Evolutionary conservation across 2,113 vertebrate genomes (phyloP).

Genomic region (Zosterops hypoxanthus): DNA sequence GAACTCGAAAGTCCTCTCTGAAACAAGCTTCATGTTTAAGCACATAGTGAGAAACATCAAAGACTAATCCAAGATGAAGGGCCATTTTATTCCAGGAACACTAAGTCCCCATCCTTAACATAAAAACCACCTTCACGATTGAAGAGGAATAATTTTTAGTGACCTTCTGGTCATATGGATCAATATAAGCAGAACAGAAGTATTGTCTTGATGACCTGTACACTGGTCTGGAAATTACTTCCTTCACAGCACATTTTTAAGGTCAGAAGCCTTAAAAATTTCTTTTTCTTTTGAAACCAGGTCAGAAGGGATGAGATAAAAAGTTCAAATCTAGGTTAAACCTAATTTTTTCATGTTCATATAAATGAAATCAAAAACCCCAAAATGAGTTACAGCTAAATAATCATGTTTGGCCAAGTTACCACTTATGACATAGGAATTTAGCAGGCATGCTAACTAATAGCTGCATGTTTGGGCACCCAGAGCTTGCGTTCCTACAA

Average conservation of each 20-base stretch:
- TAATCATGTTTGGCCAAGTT: slow-evolving; percentile 54
- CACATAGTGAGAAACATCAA: slow-evolving; percentile 1
- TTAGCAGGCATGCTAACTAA: slow-evolving; percentile 72
- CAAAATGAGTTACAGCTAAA: slow-evolving; percentile 68
- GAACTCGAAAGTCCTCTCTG: background rate
- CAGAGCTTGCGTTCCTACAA: slow-evolving; percentile 51
- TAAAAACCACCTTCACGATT: background rate
- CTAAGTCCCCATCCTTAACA: background rate
- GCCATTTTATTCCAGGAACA: background rate
- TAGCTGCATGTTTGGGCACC: slow-evolving; percentile 75
- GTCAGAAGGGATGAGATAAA: background rate
- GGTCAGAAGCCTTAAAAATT: background rate
- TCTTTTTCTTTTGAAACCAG: background rate
- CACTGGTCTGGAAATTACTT: background rate
- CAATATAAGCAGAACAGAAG: background rate
- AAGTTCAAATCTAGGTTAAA: slow-evolving; percentile 27
- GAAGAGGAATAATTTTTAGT: background rate
- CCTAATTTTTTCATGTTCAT: slow-evolving; percentile 22
- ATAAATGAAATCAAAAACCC: slow-evolving; percentile 7
- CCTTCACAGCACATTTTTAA: background rate
- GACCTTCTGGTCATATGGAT: background rate
- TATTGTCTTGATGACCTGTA: background rate
- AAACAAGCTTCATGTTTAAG: background rate
- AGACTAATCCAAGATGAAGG: background rate
- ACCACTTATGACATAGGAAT: slow-evolving; percentile 73